phyloP scores from a whole-genome alignment of 2,888 invertebrate species.

The Mellilla xanthometata region DNA sequence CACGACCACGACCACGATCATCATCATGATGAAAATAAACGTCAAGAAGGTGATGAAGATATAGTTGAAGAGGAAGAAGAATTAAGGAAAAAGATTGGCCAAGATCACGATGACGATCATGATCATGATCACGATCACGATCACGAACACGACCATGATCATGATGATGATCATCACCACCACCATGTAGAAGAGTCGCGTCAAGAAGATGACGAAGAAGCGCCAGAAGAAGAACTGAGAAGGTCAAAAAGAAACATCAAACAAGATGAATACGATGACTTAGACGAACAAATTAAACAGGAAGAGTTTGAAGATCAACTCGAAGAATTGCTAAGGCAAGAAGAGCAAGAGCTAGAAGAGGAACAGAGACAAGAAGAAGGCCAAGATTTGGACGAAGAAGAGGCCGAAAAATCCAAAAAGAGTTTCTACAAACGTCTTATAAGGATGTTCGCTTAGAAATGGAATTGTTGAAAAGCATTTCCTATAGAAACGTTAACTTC shows the following conservation, averaged over 20 bases:
- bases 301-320: slow-evolving; percentile 16
- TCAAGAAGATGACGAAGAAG: slow-evolving; percentile 3
- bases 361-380: slow-evolving; percentile 18
- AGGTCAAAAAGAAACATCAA: slow-evolving; percentile 1
- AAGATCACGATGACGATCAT: not conserved
- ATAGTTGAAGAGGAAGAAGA: not conserved
- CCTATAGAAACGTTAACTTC: slow-evolving; percentile 47
- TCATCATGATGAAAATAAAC: slow-evolving; percentile 3
- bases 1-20: not conserved
- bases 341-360: slow-evolving; percentile 16
- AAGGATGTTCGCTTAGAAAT: slow-evolving; percentile 47
- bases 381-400: slow-evolving; percentile 23
- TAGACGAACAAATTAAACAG: slow-evolving; percentile 18
- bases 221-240: slow-evolving; percentile 11
- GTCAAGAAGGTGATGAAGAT: not conserved
- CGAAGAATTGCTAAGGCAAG: slow-evolving; percentile 13
- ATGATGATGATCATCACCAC: slow-evolving; percentile 1
- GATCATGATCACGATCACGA: not conserved
- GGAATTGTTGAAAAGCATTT: slow-evolving; percentile 41
- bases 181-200: slow-evolving; percentile 4
- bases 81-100: not conserved
- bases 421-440: slow-evolving; percentile 51
- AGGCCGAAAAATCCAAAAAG: slow-evolving; percentile 29
- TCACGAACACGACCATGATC: not conserved
- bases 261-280: slow-evolving; percentile 16